phyloP scores from a whole-genome alignment of 2,113 vertebrate genomes.

The Periophthalmodon schlosseri region DNA sequence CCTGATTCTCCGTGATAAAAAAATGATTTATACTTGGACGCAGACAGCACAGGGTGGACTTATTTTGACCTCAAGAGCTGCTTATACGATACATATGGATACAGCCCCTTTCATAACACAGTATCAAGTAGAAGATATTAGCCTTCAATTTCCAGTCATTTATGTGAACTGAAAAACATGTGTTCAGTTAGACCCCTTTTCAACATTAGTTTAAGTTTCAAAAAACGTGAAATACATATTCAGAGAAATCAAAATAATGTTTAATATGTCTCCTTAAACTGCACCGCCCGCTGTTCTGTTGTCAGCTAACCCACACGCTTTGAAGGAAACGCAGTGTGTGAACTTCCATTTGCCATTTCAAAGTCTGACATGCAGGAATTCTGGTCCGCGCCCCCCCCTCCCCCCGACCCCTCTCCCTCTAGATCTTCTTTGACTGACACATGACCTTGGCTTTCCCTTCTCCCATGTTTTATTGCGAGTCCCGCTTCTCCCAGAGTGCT shows the following conservation, averaged over 20 bases:
- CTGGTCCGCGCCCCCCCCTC: constrained; percentile 14
- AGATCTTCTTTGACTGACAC: constrained; percentile 60
- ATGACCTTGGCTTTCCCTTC: constrained; percentile 66
- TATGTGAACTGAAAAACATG: too few species aligned
- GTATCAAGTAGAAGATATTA: too few species aligned
- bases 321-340: constrained; percentile 25
- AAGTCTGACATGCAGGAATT: constrained; percentile 37
- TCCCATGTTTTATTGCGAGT: constrained; percentile 42
- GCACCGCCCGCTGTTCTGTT: constrained; percentile 33
- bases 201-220: too few species aligned
- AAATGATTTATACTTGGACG: too few species aligned
- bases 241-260: not conserved
- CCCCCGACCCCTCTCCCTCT: constrained; percentile 17
- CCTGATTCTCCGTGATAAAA: too few species aligned
- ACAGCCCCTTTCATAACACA: too few species aligned
- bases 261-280: not conserved
- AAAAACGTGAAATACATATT: not conserved
- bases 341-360: constrained; percentile 37
- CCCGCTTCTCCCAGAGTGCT: constrained; percentile 54
- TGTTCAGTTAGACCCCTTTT: too few species aligned
- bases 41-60: too few species aligned
- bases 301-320: constrained; percentile 37
- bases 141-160: too few species aligned
- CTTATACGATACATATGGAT: too few species aligned
- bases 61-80: too few species aligned